phyloP scores from a whole-genome alignment of 2,113 vertebrate genomes.

The Nicator chloris region DNA sequence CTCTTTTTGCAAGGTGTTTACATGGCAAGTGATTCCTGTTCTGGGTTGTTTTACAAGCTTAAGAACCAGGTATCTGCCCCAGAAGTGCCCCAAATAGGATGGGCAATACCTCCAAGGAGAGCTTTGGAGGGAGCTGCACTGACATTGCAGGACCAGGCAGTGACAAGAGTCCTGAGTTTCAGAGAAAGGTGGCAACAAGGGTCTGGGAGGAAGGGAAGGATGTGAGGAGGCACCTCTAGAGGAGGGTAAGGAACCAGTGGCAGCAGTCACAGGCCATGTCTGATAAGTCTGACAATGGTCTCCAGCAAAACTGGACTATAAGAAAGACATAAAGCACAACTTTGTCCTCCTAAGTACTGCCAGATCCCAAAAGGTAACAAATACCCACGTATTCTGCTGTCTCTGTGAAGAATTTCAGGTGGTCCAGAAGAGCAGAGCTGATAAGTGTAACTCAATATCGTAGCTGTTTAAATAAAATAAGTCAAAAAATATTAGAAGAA shows the following conservation, averaged over 20 bases:
- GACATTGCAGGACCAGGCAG: not conserved
- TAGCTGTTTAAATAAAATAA: not conserved
- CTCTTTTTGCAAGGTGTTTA: not conserved
- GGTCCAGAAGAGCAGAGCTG: not conserved
- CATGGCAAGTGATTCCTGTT: not conserved
- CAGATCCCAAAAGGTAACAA: not conserved
- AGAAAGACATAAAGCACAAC: not conserved
- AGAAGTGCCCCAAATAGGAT: not conserved
- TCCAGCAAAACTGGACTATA: not conserved
- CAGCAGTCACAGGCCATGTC: not conserved
- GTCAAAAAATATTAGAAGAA: not conserved
- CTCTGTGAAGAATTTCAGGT: not conserved
- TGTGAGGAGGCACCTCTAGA: not conserved
- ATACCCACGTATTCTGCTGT: not conserved
- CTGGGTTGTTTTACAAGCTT: not conserved
- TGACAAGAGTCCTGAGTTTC: not conserved
- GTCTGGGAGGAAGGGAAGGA: not conserved
- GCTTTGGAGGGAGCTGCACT: not conserved
- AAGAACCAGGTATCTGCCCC: rapidly evolving
- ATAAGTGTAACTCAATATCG: not conserved
- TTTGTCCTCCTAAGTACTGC: not conserved
- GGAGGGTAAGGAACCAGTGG: not conserved
- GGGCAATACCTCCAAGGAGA: not conserved
- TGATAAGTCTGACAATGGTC: not conserved
- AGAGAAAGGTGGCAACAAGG: not conserved